Conservation (phyloP, 2,888 invertebrate genomes). For the Prosapia bicincta region DNA sequence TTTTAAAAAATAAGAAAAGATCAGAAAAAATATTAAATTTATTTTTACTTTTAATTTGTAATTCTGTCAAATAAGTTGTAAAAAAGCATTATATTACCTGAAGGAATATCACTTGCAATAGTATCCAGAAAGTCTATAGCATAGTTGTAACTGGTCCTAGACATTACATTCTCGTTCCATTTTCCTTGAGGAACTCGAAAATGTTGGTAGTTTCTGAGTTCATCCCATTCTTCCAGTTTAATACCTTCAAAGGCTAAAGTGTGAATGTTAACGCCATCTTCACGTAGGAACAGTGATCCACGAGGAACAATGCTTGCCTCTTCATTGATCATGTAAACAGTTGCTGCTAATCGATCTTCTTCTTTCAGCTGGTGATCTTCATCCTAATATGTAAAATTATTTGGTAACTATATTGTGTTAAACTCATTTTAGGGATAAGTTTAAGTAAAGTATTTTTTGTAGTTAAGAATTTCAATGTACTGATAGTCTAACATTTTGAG, state of each 20-base stretch:
- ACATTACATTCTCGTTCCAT: constrained; percentile 70
- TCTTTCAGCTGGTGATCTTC: constrained; percentile 60
- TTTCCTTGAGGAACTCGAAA: constrained; percentile 66
- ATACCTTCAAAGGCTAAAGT: constrained; percentile 71
- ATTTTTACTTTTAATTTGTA: too few species aligned
- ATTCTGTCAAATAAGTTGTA: too few species aligned
- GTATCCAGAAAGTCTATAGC: constrained; percentile 83
- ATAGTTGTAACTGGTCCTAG: constrained; percentile 79
- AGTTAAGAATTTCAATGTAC: too few species aligned
- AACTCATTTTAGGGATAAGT: too few species aligned
- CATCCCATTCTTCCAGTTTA: constrained; percentile 59
- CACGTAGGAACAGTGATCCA: constrained; percentile 69
- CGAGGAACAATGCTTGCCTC: constrained; percentile 77
- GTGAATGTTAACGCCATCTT: constrained; percentile 64
- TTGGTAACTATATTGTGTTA: too few species aligned
- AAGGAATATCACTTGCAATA: constrained; percentile 73
- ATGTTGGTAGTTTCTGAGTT: constrained; percentile 72
- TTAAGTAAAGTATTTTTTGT: not conserved
- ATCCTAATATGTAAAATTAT: not conserved
- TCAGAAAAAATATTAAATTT: too few species aligned
- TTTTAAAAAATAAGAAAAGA: too few species aligned
- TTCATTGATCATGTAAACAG: constrained; percentile 64
- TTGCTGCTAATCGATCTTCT: constrained; percentile 71
- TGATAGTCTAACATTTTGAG: too few species aligned
- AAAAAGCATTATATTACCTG: too few species aligned